Percentiles rank a stretch among this genome's conserved stretches.
Conservation (phyloP, 1,140 invertebrate genomes). For the Sinella curviseta region DNA sequence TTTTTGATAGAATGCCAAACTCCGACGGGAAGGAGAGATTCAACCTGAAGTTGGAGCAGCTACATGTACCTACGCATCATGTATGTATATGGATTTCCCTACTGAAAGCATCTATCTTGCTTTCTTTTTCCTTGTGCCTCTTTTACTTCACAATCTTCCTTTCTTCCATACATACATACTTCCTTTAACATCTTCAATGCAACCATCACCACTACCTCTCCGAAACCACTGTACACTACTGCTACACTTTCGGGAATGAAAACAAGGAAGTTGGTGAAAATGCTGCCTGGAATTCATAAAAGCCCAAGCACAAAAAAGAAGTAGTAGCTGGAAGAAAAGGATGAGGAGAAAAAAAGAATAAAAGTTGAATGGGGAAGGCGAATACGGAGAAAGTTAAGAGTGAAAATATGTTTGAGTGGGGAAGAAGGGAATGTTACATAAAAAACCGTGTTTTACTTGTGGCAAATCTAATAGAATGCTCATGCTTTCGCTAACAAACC, state of each 20-base stretch:
- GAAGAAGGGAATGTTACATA: neutral
- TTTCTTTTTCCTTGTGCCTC: neutral
- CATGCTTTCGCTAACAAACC: neutral
- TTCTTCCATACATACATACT: neutral
- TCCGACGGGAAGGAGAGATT: neutral
- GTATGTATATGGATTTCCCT: neutral
- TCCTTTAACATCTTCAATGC: neutral
- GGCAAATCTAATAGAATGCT: neutral
- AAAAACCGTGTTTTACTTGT: neutral
- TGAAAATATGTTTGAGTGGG: neutral
- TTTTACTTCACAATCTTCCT: neutral
- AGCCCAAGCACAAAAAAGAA: too few relatives aligned
- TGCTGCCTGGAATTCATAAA: constrained; percentile 6
- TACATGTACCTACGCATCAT: neutral
- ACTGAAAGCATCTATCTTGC: too few relatives aligned
- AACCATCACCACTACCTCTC: too few relatives aligned
- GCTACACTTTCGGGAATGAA: neutral
- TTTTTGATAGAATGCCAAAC: constrained; percentile 12
- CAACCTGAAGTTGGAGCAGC: neutral
- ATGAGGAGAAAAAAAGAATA: neutral
- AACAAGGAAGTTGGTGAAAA: constrained; percentile 9
- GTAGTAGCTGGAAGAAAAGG: neutral
- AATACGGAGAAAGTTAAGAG: neutral
- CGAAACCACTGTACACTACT: neutral
- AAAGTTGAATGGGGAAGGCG: neutral